These are phyloP conservation scores for Mongoloraphidia duomilia DNA, from an alignment of 2,888 invertebrate species.

Conservation along the genomic window DNA sequence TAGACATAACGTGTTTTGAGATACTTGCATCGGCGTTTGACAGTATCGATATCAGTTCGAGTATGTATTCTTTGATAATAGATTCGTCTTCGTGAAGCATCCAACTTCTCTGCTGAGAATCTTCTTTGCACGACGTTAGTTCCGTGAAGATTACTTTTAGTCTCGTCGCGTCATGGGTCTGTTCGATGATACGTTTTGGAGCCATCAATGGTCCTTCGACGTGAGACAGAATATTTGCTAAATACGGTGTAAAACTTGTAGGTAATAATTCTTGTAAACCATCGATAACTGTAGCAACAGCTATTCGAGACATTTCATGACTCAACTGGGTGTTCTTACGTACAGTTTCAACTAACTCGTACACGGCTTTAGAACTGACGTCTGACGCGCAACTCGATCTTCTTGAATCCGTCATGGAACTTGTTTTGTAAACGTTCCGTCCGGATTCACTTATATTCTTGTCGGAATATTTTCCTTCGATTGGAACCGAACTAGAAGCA, in stretches of 20 bases:
- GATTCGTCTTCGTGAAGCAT: slow-evolving; percentile 87
- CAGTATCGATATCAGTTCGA: slow-evolving; percentile 72
- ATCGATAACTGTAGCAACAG: slow-evolving; percentile 61
- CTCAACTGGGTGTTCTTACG: slow-evolving; percentile 72
- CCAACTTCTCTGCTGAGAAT: slow-evolving; percentile 92
- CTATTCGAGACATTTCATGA: slow-evolving; percentile 73
- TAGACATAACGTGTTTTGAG: slow-evolving; percentile 68
- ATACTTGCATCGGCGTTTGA: slow-evolving; percentile 85
- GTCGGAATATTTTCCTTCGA: slow-evolving; percentile 29
- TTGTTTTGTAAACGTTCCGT: slow-evolving; percentile 33
- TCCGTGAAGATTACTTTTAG: slow-evolving; percentile 73
- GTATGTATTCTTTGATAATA: slow-evolving; percentile 72
- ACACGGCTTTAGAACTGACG: slow-evolving; percentile 43
- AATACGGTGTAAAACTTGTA: slow-evolving; percentile 41
- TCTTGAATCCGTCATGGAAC: slow-evolving; percentile 34
- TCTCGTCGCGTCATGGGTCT: slow-evolving; percentile 71
- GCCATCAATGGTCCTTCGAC: slow-evolving; percentile 43
- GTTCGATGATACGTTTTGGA: slow-evolving; percentile 55
- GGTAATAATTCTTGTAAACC: slow-evolving; percentile 41
- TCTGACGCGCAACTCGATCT: slow-evolving; percentile 27
- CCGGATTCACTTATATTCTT: slow-evolving; percentile 35
- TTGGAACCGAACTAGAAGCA: slow-evolving; percentile 29
- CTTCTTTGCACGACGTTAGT: slow-evolving; percentile 79
- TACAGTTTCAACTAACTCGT: slow-evolving; percentile 66
- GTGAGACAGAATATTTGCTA: slow-evolving; percentile 38